Percentiles rank a stretch among this genome's conserved stretches.
Evolutionary conservation across 2,888 invertebrate species (phyloP).

Genomic region (Gnatocerus cornutus): DNA sequence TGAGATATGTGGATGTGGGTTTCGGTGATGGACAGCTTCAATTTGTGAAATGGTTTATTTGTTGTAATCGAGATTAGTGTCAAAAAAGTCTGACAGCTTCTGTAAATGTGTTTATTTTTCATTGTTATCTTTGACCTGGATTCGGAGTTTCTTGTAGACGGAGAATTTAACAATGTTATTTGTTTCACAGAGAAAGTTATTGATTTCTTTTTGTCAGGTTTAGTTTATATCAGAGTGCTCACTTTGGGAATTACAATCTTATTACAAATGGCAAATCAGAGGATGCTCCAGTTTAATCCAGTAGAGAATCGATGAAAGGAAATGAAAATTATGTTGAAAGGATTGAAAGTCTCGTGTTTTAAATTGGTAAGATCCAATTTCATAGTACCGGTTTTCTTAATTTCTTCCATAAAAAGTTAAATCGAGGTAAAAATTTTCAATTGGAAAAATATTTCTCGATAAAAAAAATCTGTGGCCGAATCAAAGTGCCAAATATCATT

Average conservation of each 20-base stretch:
- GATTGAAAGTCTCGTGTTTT: too few species aligned
- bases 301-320: too few species aligned
- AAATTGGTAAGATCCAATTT: too few species aligned
- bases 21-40: background rate
- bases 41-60: background rate
- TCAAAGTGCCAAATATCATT: too few species aligned
- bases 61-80: conserved; percentile 1
- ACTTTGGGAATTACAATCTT: background rate
- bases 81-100: background rate
- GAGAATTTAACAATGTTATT: conserved; percentile 17
- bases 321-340: too few species aligned
- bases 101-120: conserved; percentile 17
- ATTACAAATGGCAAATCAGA: background rate
- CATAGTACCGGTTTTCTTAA: too few species aligned
- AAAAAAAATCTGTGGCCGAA: too few species aligned
- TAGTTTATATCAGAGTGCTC: background rate
- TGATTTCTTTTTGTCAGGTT: conserved; percentile 15
- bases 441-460: too few species aligned
- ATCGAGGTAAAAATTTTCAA: too few species aligned
- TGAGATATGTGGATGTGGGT: background rate
- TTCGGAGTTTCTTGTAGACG: conserved; percentile 11
- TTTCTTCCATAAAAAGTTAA: too few species aligned
- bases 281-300: too few species aligned
- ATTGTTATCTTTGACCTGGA: conserved; percentile 10
- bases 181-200: conserved; percentile 4